These are phyloP conservation scores for Poeciliopsis prolifica DNA, from an alignment of 2,113 vertebrate species.

Conservation along the genomic window DNA sequence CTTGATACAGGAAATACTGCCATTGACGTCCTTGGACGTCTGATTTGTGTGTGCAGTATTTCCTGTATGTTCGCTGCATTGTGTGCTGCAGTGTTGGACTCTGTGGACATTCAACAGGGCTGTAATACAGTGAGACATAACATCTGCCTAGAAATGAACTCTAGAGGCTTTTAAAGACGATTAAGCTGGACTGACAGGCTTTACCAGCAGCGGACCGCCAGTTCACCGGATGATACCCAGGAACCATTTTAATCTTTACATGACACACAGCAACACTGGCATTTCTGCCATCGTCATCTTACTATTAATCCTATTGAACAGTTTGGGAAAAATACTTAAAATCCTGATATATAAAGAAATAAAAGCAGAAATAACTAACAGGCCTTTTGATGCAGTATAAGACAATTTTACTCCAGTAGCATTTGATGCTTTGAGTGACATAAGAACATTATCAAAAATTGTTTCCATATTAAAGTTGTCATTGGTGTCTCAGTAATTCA, in stretches of 20 bases:
- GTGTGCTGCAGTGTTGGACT: constrained; percentile 14
- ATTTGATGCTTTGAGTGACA: background rate
- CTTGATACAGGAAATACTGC: background rate
- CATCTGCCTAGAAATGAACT: constrained; percentile 46
- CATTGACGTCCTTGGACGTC: background rate
- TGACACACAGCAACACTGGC: constrained; percentile 38
- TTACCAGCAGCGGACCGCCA: constrained; percentile 32
- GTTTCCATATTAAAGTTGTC: too few species aligned
- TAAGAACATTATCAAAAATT: too few species aligned
- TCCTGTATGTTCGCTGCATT: constrained; percentile 10
- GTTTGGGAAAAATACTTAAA: constrained; percentile 11
- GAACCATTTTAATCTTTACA: constrained; percentile 50
- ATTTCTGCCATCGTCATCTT: constrained; percentile 25
- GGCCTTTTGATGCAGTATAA: background rate
- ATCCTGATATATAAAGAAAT: background rate
- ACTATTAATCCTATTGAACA: constrained; percentile 16
- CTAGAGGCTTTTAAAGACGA: constrained; percentile 31
- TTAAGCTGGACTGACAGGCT: constrained; percentile 50
- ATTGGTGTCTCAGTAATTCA: too few species aligned
- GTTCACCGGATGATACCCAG: constrained; percentile 38
- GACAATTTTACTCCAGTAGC: background rate
- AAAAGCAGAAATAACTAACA: background rate
- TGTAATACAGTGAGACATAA: constrained; percentile 30
- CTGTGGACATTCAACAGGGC: constrained; percentile 31
- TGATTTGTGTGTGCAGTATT: constrained; percentile 12